Evolutionary conservation across 2,113 vertebrate genomes (phyloP), one percentile per base, ranked within the genome.

Genomic region (Entelurus aequoreus): DNA sequence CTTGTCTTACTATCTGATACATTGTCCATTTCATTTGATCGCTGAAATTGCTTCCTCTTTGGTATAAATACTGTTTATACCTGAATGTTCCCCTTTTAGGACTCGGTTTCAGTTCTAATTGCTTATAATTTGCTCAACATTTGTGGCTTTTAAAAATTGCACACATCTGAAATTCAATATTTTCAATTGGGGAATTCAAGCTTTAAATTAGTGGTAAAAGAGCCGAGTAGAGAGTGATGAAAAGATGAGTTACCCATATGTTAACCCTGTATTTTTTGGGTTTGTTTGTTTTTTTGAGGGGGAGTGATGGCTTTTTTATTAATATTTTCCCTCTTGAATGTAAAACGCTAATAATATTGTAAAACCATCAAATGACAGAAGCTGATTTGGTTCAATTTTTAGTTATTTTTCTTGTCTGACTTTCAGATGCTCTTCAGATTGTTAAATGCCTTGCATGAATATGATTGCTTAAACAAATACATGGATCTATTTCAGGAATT

Each of bases 231-330:
- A 55, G 36, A 15, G 65, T 40, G 49, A 66, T 46, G 55, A 44
- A 60, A 49, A 76, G 63, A 85, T 78, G 9, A 72, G 35, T 75
- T 75, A 13, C 0, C 55, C 60, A 80, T 80, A 72, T 77, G 65
- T 71, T 48, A 68, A 56, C 42, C 46, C 21, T 9, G 63, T 57
- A 35, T 63, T 54, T 4, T 47, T 56, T 63, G 60, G 28, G 28
- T 28, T 28, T 28, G 28, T 28, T 28, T 28, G 28, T 28, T 28
- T 28, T 28, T 28, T 28, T 28, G 2, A 4, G 4, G 4, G 28
- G 28, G 28, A 2, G 28, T 8, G 15, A 69, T 44, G 28, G 15
- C 60, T 69, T 57, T 50, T 56, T 49, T 48, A 48, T 5, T 71
- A 65, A 64, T 66, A 40, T 65, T 65, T 64, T 42, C 5, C 37